These are phyloP conservation scores for Popillia japonica DNA, from an alignment of 1,140 invertebrate genomes.

Conservation along the genomic window DNA sequence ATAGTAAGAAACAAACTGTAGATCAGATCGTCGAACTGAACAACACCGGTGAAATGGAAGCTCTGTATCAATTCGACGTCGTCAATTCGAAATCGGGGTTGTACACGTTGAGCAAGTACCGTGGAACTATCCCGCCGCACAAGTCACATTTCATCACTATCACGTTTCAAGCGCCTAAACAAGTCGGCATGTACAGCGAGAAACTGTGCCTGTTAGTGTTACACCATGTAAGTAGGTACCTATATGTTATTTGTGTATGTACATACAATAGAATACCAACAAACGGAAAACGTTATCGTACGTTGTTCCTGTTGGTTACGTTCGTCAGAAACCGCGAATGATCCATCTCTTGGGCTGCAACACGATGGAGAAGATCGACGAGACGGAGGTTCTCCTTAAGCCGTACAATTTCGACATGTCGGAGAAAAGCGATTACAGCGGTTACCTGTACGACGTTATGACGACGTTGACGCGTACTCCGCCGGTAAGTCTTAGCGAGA, in stretches of 20 bases:
- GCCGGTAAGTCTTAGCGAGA: slow-evolving; percentile 44
- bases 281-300: too few species aligned
- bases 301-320: too few species aligned
- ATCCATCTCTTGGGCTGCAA: slow-evolving; percentile 46
- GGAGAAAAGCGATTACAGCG: slow-evolving; percentile 38
- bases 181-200: slow-evolving; percentile 41
- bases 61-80: slow-evolving; percentile 42
- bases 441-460: slow-evolving; percentile 47
- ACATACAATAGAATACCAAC: too few species aligned
- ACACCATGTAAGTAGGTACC: slow-evolving; percentile 50
- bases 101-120: slow-evolving; percentile 35
- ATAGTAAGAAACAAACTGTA: background rate
- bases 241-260: too few species aligned
- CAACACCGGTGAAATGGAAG: slow-evolving; percentile 37
- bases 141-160: slow-evolving; percentile 42
- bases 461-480: slow-evolving; percentile 36
- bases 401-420: background rate
- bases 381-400: background rate
- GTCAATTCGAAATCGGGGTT: slow-evolving; percentile 36
- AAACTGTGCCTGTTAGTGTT: slow-evolving; percentile 46
- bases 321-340: slow-evolving; percentile 46
- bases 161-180: slow-evolving; percentile 45
- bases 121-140: slow-evolving; percentile 38
- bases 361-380: background rate
- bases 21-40: slow-evolving; percentile 43